Percentiles rank a stretch among this genome's conserved stretches.
phyloP scores from a whole-genome alignment of 2,888 invertebrate genomes.

The Drosophila ustulata region DNA sequence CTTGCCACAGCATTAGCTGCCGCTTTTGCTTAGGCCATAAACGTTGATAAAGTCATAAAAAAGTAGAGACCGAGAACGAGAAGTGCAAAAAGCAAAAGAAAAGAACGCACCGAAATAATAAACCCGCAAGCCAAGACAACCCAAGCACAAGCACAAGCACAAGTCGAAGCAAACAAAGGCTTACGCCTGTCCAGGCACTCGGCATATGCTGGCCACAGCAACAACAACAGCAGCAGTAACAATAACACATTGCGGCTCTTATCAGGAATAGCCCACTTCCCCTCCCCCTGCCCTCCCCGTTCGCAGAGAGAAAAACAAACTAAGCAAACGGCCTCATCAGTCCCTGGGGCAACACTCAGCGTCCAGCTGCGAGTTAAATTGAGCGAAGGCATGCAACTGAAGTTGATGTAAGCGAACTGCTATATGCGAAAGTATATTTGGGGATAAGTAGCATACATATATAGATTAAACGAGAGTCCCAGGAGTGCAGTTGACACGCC shows the following conservation, averaged over 20 bases:
- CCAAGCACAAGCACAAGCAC: constrained; percentile 1
- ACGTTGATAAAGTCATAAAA: constrained; percentile 74
- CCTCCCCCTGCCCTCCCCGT: background rate
- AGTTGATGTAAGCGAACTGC: constrained; percentile 39
- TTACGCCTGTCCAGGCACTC: constrained; percentile 32
- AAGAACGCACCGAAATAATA: constrained; percentile 28
- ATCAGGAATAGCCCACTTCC: constrained; percentile 27
- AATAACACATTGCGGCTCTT: constrained; percentile 58
- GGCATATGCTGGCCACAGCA: constrained; percentile 45
- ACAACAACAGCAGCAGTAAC: constrained; percentile 30
- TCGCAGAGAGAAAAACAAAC: constrained; percentile 31
- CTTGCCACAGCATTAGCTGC: background rate
- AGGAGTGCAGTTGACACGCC: constrained; percentile 58
- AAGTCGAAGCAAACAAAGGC: constrained; percentile 50
- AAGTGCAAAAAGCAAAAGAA: constrained; percentile 23
- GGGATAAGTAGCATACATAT: constrained; percentile 36
- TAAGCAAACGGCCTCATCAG: constrained; percentile 28
- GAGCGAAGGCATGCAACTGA: constrained; percentile 70
- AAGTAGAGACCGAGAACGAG: constrained; percentile 35
- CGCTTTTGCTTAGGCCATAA: constrained; percentile 59
- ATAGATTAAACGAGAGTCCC: constrained; percentile 48
- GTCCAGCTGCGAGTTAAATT: constrained; percentile 60
- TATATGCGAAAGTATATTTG: constrained; percentile 43
- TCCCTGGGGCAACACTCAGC: constrained; percentile 49
- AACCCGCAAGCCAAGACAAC: constrained; percentile 10